These are phyloP conservation scores for Artibeus lituratus DNA, from an alignment of 2,797 vertebrate species.

Conservation along the genomic window DNA sequence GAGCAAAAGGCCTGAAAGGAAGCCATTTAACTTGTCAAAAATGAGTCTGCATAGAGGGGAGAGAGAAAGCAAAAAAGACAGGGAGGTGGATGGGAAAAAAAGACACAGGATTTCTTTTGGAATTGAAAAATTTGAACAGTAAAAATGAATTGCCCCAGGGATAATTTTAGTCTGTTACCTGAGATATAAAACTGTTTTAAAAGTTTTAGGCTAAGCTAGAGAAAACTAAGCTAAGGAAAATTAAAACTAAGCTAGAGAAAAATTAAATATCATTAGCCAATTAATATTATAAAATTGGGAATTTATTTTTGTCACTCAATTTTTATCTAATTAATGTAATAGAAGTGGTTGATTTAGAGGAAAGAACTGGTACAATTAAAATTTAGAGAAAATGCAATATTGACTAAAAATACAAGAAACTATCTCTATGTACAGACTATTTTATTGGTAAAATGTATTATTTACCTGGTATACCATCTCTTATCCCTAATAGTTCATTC, in stretches of 20 bases:
- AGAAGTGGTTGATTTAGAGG: slow-evolving; percentile 7
- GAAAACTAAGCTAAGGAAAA: not conserved
- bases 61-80: not conserved
- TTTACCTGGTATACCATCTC: not conserved
- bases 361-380: slow-evolving; percentile 25
- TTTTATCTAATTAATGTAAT: slow-evolving; percentile 49
- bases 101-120: not conserved
- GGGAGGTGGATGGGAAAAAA: not conserved
- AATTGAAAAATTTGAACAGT: not conserved
- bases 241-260: not conserved
- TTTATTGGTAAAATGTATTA: not conserved
- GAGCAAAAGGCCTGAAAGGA: not conserved
- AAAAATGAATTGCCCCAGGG: not conserved
- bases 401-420: not conserved
- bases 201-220: not conserved
- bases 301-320: slow-evolving; percentile 12
- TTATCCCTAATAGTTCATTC: not conserved
- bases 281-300: slow-evolving; percentile 50
- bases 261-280: slow-evolving; percentile 19
- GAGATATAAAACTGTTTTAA: slow-evolving; percentile 7
- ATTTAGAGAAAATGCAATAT: slow-evolving; percentile 16
- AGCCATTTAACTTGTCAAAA: not conserved
- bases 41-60: not conserved
- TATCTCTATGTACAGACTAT: not conserved
- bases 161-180: not conserved